Evolutionary conservation across 2,797 vertebrate species (phyloP).

Genomic region (Linurgus olivaceus): DNA sequence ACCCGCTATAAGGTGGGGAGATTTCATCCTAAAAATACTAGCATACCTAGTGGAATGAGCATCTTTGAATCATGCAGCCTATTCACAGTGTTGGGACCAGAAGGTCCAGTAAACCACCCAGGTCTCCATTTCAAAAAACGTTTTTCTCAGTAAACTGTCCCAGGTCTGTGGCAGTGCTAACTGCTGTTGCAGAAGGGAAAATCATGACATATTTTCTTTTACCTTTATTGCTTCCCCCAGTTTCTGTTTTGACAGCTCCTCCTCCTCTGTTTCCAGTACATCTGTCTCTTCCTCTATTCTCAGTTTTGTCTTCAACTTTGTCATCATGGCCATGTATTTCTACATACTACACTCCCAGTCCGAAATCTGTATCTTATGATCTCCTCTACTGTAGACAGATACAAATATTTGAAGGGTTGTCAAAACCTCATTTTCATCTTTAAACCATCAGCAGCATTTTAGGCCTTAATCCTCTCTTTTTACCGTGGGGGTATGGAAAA

Average conservation of each 20-base stretch:
- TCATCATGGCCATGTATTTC: neutral
- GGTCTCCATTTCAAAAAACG: neutral
- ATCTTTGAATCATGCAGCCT: neutral
- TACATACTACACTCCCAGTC: neutral
- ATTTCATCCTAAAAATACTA: neutral
- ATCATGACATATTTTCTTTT: neutral
- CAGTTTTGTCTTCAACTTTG: neutral
- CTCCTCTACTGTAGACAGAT: neutral
- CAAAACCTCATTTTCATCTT: neutral
- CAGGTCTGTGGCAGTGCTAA: neutral
- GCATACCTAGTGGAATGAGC: neutral
- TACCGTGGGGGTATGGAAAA: rapidly evolving
- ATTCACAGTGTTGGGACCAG: neutral
- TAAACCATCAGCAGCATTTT: neutral
- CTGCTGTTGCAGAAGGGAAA: neutral
- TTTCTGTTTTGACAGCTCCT: neutral
- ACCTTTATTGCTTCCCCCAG: neutral
- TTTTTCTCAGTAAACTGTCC: neutral
- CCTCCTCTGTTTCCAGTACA: neutral
- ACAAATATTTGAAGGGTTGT: neutral
- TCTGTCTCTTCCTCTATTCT: neutral
- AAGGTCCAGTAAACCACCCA: neutral
- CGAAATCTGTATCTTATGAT: neutral
- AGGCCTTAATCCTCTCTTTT: neutral
- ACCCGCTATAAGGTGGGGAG: neutral